Conservation (phyloP, 2,113 vertebrate genomes). For the Butorides virescens region DNA sequence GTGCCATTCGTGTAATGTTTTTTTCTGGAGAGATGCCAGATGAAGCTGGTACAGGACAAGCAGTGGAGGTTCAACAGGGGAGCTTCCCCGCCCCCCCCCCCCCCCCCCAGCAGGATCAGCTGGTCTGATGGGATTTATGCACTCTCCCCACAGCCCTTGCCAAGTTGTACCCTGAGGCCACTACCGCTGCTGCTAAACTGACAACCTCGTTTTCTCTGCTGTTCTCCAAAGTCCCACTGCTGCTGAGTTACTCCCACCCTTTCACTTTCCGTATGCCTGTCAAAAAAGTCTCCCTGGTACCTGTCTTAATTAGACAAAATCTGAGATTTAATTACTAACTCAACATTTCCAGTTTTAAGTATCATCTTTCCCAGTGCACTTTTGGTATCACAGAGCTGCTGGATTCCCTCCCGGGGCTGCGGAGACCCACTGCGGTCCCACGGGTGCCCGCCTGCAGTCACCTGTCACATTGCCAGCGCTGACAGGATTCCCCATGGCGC, state of each 20-base stretch:
- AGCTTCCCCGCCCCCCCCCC: background rate
- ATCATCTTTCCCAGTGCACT: background rate
- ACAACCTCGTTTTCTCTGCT: background rate
- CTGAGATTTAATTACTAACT: background rate
- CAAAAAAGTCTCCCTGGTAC: background rate
- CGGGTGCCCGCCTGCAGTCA: background rate
- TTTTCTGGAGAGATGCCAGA: background rate
- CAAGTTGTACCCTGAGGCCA: background rate
- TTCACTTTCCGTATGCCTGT: background rate
- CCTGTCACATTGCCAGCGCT: fast-evolving
- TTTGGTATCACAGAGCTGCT: background rate
- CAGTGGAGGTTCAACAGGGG: background rate
- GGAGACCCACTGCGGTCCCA: background rate
- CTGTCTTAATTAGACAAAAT: background rate
- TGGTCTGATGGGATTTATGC: background rate
- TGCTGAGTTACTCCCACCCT: background rate
- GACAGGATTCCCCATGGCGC: background rate
- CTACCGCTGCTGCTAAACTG: background rate
- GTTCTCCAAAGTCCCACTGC: background rate
- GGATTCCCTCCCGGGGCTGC: background rate
- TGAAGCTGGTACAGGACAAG: background rate
- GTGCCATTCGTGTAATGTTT: background rate
- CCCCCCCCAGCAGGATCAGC: background rate
- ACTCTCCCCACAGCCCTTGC: background rate
- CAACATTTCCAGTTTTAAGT: background rate